A percentile compares a stretch with the other conserved stretches of the same genome.
Conservation (phyloP, 2,113 vertebrate species). For the Mastomys coucha region DNA sequence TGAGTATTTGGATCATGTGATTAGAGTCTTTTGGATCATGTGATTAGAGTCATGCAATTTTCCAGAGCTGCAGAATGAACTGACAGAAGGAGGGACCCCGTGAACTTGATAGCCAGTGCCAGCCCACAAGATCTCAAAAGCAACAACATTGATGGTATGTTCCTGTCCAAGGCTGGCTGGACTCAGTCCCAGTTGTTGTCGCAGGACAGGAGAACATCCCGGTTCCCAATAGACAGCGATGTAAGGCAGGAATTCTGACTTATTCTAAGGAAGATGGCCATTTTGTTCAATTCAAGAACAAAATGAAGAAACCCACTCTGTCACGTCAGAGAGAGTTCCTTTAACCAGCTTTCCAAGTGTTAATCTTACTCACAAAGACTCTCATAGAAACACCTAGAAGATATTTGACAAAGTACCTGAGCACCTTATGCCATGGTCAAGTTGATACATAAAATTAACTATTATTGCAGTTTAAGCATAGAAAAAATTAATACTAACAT, state of each 20-base stretch:
- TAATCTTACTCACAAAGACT: neutral
- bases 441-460: neutral
- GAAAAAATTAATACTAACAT: neutral
- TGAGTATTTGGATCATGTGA: neutral
- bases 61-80: neutral
- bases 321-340: neutral
- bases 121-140: neutral
- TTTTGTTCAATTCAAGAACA: neutral
- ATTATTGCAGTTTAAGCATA: neutral
- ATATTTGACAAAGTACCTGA: neutral
- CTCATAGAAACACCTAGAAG: neutral
- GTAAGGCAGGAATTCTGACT: neutral
- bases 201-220: neutral
- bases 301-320: too few species aligned
- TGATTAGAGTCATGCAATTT: neutral
- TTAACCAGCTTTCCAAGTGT: neutral
- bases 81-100: neutral
- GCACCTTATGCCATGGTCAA: neutral
- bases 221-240: neutral
- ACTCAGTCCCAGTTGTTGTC: neutral
- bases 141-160: neutral
- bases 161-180: neutral
- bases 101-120: neutral
- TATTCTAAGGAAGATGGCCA: neutral
- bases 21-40: neutral